Conservation (phyloP, 1,140 invertebrate species). For the Asobara japonica region DNA sequence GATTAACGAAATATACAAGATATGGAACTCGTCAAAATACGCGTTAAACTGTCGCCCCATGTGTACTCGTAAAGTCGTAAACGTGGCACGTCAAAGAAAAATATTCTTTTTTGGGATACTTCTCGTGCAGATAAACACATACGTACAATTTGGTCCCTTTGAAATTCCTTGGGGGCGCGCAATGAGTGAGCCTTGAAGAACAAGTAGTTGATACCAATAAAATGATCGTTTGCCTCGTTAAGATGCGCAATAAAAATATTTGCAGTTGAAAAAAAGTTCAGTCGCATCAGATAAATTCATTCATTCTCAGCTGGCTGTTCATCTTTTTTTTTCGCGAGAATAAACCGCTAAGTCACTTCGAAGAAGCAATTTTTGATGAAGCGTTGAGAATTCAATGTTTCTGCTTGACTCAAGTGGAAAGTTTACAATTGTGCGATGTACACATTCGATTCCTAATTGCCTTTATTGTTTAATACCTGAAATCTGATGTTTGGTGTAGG, state of each 20-base stretch:
- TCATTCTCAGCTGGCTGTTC: neutral
- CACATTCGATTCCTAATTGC: neutral
- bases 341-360: neutral
- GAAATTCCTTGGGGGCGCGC: neutral
- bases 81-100: constrained; percentile 47
- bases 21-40: constrained; percentile 41
- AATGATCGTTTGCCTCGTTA: neutral
- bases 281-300: constrained; percentile 11
- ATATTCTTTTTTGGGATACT: constrained; percentile 39
- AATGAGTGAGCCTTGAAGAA: neutral
- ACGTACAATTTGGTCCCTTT: neutral
- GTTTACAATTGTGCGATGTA: neutral
- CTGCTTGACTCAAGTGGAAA: neutral
- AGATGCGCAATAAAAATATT: neutral
- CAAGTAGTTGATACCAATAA: constrained; percentile 6
- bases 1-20: constrained; percentile 40
- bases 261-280: neutral
- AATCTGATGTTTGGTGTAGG: too few species aligned
- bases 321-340: neutral
- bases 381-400: neutral
- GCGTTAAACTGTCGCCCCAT: constrained; percentile 33
- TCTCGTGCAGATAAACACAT: neutral
- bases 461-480: too few species aligned
- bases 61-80: constrained; percentile 42
- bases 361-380: too few species aligned